Evolutionary conservation across 2,888 invertebrate species (phyloP).

Genomic region (Plagodis pulveraria): DNA sequence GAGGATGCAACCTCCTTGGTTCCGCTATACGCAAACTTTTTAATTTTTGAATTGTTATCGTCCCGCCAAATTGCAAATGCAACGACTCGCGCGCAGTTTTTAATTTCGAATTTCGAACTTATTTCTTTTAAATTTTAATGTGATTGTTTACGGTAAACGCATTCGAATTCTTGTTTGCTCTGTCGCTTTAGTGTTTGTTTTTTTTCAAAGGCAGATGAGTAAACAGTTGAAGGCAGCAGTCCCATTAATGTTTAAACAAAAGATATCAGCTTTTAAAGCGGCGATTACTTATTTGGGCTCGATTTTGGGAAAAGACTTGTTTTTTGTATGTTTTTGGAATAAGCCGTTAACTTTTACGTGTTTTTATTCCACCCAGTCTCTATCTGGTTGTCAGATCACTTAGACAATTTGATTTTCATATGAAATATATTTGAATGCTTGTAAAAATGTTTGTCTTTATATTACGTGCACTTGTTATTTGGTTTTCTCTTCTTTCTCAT

Average conservation of each 20-base stretch:
- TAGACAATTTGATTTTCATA: conserved; percentile 36
- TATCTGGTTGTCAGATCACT: conserved; percentile 60
- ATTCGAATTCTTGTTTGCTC: conserved; percentile 43
- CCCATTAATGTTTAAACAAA: conserved; percentile 76
- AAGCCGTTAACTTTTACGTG: conserved; percentile 42
- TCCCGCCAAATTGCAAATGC: conserved; percentile 3
- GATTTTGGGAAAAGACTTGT: conserved; percentile 59
- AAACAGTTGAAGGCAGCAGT: conserved; percentile 70
- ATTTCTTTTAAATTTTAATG: conserved; percentile 20
- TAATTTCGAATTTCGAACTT: conserved; percentile 14
- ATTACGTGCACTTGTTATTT: conserved; percentile 28
- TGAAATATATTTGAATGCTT: conserved; percentile 38
- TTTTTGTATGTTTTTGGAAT: conserved; percentile 42
- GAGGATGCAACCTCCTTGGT: conserved; percentile 1
- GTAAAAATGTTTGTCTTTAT: conserved; percentile 18
- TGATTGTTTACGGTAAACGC: conserved; percentile 50
- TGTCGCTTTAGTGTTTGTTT: conserved; percentile 46
- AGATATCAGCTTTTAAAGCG: conserved; percentile 67
- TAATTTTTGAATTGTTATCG: conserved; percentile 11
- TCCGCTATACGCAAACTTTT: conserved; percentile 18
- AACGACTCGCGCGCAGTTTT: conserved; percentile 5
- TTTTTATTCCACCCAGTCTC: conserved; percentile 61
- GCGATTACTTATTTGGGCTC: conserved; percentile 76
- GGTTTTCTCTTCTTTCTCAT: conserved; percentile 82
- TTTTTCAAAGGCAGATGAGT: conserved; percentile 58